These are phyloP conservation scores for Sphinx pinastri DNA, from an alignment of 2,888 invertebrate genomes.

Conservation along the genomic window DNA sequence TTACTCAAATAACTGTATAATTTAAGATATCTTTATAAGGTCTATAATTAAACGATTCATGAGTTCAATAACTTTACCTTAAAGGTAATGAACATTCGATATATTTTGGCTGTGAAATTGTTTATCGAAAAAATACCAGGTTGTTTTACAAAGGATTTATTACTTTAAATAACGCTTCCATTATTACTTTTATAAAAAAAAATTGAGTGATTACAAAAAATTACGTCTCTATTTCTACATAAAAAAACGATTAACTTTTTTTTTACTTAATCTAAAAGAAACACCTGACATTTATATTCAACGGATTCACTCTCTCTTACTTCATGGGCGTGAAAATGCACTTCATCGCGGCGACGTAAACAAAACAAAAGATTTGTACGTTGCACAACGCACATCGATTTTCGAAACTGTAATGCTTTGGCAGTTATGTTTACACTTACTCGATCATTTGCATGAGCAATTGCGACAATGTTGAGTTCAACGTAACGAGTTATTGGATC, in stretches of 20 bases:
- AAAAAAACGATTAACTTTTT: too few relatives aligned
- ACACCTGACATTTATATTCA: constrained; percentile 1
- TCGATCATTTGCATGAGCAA: constrained; percentile 36
- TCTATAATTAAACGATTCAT: background rate
- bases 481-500: constrained; percentile 28
- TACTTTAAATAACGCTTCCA: too few relatives aligned
- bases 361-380: constrained; percentile 26
- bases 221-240: too few relatives aligned
- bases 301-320: background rate
- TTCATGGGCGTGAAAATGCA: constrained; percentile 4
- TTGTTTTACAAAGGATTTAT: too few relatives aligned
- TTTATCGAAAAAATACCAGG: too few relatives aligned
- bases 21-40: background rate
- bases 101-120: too few relatives aligned
- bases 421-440: constrained; percentile 24
- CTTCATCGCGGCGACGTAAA: background rate
- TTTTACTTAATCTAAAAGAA: background rate
- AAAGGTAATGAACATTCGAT: background rate
- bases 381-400: constrained; percentile 43
- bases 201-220: too few relatives aligned
- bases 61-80: background rate
- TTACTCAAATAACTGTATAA: background rate
- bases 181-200: too few relatives aligned
- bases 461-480: constrained; percentile 39
- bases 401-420: constrained; percentile 40